Evolutionary conservation across 2,888 invertebrate species (phyloP).

Genomic region (Catonia carolina): DNA sequence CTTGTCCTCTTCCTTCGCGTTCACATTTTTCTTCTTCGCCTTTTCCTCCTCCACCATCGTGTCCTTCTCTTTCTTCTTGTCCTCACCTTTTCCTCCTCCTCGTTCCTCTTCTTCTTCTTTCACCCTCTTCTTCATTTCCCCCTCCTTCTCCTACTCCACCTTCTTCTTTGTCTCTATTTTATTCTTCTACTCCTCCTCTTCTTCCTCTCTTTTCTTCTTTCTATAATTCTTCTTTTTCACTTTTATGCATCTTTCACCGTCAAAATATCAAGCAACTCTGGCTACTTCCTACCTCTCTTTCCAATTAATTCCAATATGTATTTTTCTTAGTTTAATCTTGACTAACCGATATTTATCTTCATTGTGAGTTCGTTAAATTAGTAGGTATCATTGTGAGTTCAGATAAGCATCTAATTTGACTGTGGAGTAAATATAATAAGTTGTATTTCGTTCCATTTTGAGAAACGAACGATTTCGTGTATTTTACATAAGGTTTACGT

Average conservation of each 20-base stretch:
- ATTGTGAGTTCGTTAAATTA: too few species aligned
- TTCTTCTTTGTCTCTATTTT: not conserved
- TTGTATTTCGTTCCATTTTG: too few species aligned
- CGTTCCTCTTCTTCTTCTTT: not conserved
- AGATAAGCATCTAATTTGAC: too few species aligned
- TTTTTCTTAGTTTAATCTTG: not conserved
- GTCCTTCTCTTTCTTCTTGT: not conserved
- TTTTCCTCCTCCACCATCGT: not conserved
- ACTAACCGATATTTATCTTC: not conserved
- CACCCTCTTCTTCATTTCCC: not conserved
- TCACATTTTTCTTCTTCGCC: not conserved
- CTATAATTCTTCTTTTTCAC: not conserved
- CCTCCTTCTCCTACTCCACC: not conserved
- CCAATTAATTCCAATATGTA: not conserved
- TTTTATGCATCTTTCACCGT: not conserved
- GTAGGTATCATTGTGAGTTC: too few species aligned
- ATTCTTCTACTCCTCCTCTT: not conserved
- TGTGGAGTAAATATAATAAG: too few species aligned
- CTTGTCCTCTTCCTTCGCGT: not conserved
- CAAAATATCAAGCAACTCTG: not conserved
- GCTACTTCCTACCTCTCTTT: not conserved
- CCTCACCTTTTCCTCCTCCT: not conserved
- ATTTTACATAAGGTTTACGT: too few species aligned
- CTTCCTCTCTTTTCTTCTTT: not conserved
- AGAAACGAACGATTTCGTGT: too few species aligned